Conservation (phyloP, 2,888 invertebrate species). For the Sarcophaga carnaria region DNA sequence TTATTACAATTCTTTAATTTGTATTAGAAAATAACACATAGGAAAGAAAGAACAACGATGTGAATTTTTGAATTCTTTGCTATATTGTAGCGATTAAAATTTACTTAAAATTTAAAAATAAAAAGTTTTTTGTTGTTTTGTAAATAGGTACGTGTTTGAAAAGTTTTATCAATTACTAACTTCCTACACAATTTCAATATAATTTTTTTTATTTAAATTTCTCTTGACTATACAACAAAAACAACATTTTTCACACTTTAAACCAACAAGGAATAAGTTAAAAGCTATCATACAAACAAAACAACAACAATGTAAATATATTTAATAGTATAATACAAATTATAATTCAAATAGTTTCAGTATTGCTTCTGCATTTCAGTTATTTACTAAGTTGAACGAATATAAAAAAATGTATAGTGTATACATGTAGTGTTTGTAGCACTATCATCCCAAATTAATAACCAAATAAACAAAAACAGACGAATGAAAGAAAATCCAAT, state of each 20-base stretch:
- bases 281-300: not conserved
- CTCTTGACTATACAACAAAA: not conserved
- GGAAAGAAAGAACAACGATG: too few relatives aligned
- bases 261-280: not conserved
- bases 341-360: conserved; percentile 10
- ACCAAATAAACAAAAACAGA: conserved; percentile 17
- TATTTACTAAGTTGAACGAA: conserved; percentile 16
- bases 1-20: too few relatives aligned
- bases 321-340: conserved; percentile 1
- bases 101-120: not conserved
- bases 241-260: conserved; percentile 24
- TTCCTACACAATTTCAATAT: conserved; percentile 28
- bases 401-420: conserved; percentile 15
- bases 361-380: conserved; percentile 1
- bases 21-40: too few relatives aligned
- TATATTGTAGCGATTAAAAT: too few relatives aligned
- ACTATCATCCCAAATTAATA: conserved; percentile 18
- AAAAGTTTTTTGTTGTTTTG: not conserved
- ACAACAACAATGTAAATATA: not conserved
- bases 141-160: not conserved
- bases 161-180: conserved; percentile 16
- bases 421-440: not conserved
- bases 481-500: conserved; percentile 9
- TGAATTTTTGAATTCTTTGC: too few relatives aligned
- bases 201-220: conserved; percentile 16